Evolutionary conservation across 2,113 vertebrate genomes (phyloP).

Genomic region (Coptodon rendalli): DNA sequence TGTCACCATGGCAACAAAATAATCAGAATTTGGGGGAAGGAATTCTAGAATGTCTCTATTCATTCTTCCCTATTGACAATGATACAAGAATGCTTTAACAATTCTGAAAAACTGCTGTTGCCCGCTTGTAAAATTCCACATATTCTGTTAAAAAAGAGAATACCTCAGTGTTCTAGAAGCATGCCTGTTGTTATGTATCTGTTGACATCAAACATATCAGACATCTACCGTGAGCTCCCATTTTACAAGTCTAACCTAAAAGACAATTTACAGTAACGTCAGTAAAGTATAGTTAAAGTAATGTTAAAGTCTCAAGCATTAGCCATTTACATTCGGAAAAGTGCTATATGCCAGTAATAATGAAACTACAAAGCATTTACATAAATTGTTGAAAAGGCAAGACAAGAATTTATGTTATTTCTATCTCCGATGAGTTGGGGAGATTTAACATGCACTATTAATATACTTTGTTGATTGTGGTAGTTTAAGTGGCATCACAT

Average conservation of each 20-base stretch:
- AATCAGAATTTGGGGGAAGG: neutral
- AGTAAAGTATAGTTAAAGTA: neutral
- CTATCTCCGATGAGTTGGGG: neutral
- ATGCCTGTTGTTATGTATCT: slow-evolving; percentile 15
- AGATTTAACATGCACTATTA: neutral
- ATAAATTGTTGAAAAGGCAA: neutral
- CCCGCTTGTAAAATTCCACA: neutral
- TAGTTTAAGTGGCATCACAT: neutral
- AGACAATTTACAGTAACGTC: neutral
- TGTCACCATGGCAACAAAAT: neutral
- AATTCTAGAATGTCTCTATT: neutral
- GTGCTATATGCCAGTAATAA: neutral
- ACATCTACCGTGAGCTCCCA: neutral
- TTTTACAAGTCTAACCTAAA: neutral
- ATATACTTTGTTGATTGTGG: neutral
- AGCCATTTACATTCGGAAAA: neutral
- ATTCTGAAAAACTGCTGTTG: neutral
- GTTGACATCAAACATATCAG: neutral
- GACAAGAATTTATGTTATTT: neutral
- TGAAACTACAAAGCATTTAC: neutral
- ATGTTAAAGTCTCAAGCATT: neutral
- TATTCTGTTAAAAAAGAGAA: neutral
- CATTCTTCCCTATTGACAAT: neutral
- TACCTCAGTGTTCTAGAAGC: slow-evolving; percentile 3
- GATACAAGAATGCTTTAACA: neutral